Conservation (phyloP, 2,797 vertebrate species). For the Urosaurus nigricauda region DNA sequence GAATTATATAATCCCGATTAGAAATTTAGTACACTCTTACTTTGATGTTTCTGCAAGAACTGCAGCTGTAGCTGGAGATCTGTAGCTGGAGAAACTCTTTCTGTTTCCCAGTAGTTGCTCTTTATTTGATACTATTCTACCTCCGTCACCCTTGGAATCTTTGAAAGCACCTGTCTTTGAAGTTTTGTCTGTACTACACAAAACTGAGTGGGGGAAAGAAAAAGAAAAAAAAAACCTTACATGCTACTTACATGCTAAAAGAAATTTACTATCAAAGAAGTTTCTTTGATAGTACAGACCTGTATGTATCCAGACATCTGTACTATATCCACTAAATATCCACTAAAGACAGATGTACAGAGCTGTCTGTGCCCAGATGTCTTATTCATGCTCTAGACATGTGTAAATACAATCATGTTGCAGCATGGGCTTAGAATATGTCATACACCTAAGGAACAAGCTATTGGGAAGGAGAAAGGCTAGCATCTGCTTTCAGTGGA, state of each 20-base stretch:
- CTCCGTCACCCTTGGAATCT: neutral
- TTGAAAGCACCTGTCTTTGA: neutral
- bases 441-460: neutral
- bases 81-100: conserved; percentile 7
- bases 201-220: neutral
- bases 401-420: neutral
- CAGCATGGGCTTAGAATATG: neutral
- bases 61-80: neutral
- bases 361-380: neutral
- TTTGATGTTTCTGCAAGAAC: neutral
- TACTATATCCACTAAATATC: no score
- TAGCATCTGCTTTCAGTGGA: neutral
- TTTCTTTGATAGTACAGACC: neutral
- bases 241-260: neutral
- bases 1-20: neutral
- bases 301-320: neutral
- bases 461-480: neutral
- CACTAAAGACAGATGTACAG: no score
- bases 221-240: no score
- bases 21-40: neutral
- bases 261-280: neutral
- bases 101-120: conserved; percentile 10
- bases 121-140: neutral
- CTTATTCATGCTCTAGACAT: neutral
- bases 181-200: neutral